These are phyloP conservation scores for Protonemura montana DNA, from an alignment of 2,888 invertebrate genomes.

Conservation along the genomic window DNA sequence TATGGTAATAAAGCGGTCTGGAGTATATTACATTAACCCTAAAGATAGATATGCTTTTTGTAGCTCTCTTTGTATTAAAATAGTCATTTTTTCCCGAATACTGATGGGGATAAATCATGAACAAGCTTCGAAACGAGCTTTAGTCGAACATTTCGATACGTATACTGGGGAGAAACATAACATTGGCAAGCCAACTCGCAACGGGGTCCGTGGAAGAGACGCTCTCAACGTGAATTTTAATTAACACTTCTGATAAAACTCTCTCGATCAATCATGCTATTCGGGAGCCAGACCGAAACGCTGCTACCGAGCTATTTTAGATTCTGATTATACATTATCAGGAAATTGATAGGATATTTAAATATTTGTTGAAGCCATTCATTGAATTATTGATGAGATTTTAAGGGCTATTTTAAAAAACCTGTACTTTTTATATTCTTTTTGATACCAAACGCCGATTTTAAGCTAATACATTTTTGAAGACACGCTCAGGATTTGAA, in stretches of 20 bases:
- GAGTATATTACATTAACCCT: background rate
- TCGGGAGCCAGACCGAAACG: background rate
- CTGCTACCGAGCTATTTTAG: background rate
- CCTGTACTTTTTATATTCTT: background rate
- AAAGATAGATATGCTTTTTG: background rate
- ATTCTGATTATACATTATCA: background rate
- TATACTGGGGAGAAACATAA: background rate
- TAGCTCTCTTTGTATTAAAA: background rate
- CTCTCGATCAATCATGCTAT: background rate
- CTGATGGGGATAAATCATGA: background rate
- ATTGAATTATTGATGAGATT: background rate
- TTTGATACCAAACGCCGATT: background rate
- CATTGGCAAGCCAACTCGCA: background rate
- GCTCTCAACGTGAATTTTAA: background rate
- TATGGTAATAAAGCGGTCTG: background rate
- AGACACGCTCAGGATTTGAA: background rate
- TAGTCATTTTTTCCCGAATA: background rate
- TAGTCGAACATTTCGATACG: background rate
- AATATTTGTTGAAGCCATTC: background rate
- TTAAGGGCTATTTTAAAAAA: background rate
- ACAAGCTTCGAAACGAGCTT: background rate
- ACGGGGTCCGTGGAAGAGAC: background rate
- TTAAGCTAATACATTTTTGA: background rate
- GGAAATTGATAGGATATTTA: slow-evolving; percentile 12
- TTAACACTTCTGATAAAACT: slow-evolving; percentile 7